A percentile compares a stretch with the other conserved stretches of the same genome.
Conservation (phyloP, 2,888 invertebrate species). For the Empis livida region DNA sequence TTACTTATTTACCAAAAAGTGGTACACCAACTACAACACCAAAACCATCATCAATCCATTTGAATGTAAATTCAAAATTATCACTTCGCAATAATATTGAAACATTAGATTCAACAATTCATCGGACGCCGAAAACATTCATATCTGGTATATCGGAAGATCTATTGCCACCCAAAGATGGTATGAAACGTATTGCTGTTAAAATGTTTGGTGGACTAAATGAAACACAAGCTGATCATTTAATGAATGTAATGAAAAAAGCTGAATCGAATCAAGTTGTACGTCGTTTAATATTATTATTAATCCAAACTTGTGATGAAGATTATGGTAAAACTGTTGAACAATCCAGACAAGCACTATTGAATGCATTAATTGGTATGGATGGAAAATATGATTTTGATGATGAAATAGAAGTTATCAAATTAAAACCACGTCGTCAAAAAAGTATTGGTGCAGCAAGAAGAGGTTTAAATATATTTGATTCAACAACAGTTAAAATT, state of each 20-base stretch:
- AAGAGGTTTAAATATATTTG: constrained; percentile 29
- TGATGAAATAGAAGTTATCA: constrained; percentile 15
- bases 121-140: not conserved
- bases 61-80: constrained; percentile 23
- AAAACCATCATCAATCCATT: constrained; percentile 20
- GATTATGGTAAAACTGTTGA: constrained; percentile 58
- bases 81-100: constrained; percentile 11
- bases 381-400: constrained; percentile 34
- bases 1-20: constrained; percentile 29
- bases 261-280: constrained; percentile 66
- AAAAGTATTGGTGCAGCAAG: constrained; percentile 4
- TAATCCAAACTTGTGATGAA: constrained; percentile 67
- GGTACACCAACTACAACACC: constrained; percentile 16
- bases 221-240: constrained; percentile 56
- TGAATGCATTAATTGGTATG: constrained; percentile 55
- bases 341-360: constrained; percentile 51
- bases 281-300: constrained; percentile 54
- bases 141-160: constrained; percentile 40
- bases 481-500: constrained; percentile 31
- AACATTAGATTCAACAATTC: constrained; percentile 33
- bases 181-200: constrained; percentile 55
- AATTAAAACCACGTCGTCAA: constrained; percentile 10
- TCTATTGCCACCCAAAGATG: constrained; percentile 45
- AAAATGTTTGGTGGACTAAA: constrained; percentile 65
- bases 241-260: constrained; percentile 71